A percentile compares a stretch with the other conserved stretches of the same genome.
Conservation (phyloP, 2,113 vertebrate genomes). For the Cranoglanis bouderius region DNA sequence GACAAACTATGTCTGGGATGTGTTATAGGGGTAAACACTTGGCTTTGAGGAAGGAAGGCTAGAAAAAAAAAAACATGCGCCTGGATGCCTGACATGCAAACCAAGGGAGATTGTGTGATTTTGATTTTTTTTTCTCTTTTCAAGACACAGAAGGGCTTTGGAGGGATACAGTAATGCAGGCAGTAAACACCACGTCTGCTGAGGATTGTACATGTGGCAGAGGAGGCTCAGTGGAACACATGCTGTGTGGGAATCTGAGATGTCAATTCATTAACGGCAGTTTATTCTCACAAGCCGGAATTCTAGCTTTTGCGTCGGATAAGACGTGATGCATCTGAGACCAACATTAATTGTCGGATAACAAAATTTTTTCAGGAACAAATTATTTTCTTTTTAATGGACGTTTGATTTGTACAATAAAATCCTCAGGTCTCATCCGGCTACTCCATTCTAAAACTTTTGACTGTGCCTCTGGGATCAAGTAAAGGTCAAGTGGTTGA, state of each 20-base stretch:
- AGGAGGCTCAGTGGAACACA: background rate
- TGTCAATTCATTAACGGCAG: background rate
- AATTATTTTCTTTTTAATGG: background rate
- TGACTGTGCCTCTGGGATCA: background rate
- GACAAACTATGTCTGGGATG: constrained; percentile 12
- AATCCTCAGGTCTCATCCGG: background rate
- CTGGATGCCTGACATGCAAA: constrained; percentile 3
- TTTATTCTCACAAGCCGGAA: background rate
- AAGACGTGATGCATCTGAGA: background rate
- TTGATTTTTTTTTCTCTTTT: background rate
- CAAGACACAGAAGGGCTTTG: background rate
- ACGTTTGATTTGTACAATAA: background rate
- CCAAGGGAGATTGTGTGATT: background rate
- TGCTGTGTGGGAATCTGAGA: background rate
- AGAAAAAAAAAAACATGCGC: background rate
- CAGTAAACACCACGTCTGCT: background rate
- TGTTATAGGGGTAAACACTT: constrained; percentile 8
- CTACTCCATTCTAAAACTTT: background rate
- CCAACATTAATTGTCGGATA: background rate
- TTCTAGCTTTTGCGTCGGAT: background rate
- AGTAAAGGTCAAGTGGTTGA: too few relatives aligned
- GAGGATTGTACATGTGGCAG: background rate
- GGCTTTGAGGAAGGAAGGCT: background rate
- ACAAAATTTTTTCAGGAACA: background rate
- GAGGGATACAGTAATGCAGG: background rate